Evolutionary conservation across 2,113 vertebrate species (phyloP), one percentile per base, ranked within the genome.

Genomic region (Ceuthmochares aereus): DNA sequence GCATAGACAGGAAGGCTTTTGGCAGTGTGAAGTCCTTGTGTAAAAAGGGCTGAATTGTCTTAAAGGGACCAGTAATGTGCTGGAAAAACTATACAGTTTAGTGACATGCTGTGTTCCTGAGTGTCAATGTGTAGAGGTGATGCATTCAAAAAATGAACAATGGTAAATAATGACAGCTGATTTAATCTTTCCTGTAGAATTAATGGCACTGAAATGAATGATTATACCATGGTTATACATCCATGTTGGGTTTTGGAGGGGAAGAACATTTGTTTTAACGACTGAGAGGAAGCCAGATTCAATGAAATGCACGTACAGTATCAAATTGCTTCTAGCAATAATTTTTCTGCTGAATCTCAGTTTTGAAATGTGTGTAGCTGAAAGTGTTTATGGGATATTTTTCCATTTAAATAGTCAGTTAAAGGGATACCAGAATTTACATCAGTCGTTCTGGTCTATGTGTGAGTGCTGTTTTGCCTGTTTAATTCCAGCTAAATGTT

Each of bases 351-450:
- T 40, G 69, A 82, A 75, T 62, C 64, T 75, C 11, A 37, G 74
- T 94, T 95, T 90, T 94, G 66, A 83, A 72, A 19, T 72, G 63
- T 73, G 54, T 37, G 27, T 89, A 68, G 62, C 64, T 87, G 77
- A 66, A 79, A 87, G 45, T 78, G 21, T 75, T 58, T 60, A 52
- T 77, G 49, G 42, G 54, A 60, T 60, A 17, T 25, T 87, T 87
- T 87, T 76, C 62, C 11, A 21, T 87, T 91, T 82, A 93, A 92
- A 32, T 60, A 62, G 69, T 62, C 23, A 34, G 37, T 91, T 89
- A 52, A 52, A 17, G 15, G 30, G 12, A 25, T 60, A 56, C 20
- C 13, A 56, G 45, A 34, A 43, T 76, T 89, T 21, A 23, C 26
- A 14, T 63, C 58, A 45, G 14, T 68, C n/a, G 14, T 74, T 64